Conservation (phyloP, 2,888 invertebrate genomes). For the Mythimna albipuncta region DNA sequence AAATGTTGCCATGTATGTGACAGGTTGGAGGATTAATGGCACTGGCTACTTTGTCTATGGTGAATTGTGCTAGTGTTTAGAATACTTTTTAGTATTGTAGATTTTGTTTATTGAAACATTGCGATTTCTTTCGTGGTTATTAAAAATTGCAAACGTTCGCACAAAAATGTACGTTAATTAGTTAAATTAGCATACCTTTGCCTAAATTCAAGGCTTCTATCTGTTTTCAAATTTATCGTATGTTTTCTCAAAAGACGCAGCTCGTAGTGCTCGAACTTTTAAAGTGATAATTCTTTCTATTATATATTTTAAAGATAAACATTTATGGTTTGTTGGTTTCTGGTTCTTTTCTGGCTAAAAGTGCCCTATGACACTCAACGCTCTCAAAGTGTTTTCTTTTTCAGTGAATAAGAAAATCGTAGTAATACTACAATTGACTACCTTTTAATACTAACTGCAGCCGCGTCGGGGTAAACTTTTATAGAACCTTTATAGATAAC, state of each 20-base stretch:
- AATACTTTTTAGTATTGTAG: neutral
- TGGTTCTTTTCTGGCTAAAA: neutral
- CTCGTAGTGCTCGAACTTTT: too few species aligned
- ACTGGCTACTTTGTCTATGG: neutral
- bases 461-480: too few species aligned
- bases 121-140: neutral
- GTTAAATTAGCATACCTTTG: neutral
- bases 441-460: too few species aligned
- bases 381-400: neutral
- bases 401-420: too few species aligned
- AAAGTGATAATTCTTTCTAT: neutral
- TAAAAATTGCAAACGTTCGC: constrained; percentile 3
- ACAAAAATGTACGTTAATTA: neutral
- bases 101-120: constrained; percentile 5
- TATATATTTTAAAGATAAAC: neutral
- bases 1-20: constrained; percentile 39
- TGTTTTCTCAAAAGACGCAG: neutral
- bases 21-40: constrained; percentile 21
- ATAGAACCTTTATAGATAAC: too few species aligned
- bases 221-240: neutral
- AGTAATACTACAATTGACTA: too few species aligned
- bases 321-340: too few species aligned
- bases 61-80: neutral
- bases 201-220: neutral
- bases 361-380: neutral